These are phyloP conservation scores for Chelonoidis abingdonii DNA, from an alignment of 2,113 vertebrate genomes.

Conservation along the genomic window DNA sequence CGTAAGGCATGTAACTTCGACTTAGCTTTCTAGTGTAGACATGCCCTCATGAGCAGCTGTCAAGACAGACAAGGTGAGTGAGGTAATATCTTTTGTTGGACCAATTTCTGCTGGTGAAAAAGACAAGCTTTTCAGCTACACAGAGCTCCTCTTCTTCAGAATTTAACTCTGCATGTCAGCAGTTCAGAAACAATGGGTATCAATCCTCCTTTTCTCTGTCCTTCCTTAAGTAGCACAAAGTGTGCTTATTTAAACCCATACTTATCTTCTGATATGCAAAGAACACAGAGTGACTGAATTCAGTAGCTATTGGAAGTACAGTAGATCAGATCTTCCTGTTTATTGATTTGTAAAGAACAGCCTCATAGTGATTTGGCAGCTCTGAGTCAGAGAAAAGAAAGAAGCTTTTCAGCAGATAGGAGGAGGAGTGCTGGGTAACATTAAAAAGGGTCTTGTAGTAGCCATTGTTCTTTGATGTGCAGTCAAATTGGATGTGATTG, in stretches of 20 bases:
- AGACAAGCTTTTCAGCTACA: neutral
- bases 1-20: neutral
- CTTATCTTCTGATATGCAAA: conserved; percentile 31
- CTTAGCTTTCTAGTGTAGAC: neutral
- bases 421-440: conserved; percentile 48
- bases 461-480: conserved; percentile 56
- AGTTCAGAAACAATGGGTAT: conserved; percentile 31
- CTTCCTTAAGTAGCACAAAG: conserved; percentile 50
- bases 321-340: conserved; percentile 61
- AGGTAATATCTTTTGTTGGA: neutral
- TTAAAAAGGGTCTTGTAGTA: conserved; percentile 59
- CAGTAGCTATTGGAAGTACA: neutral
- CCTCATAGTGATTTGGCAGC: conserved; percentile 49
- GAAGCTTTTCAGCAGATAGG: conserved; percentile 62
- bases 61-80: neutral
- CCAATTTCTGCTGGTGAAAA: neutral
- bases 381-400: conserved; percentile 64
- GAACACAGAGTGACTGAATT: neutral
- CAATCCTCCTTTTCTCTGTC: conserved; percentile 12
- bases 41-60: neutral
- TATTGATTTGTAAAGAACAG: conserved; percentile 70
- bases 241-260: conserved; percentile 50
- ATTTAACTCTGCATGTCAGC: conserved; percentile 21
- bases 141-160: neutral
- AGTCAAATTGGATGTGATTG: conserved; percentile 38